Evolutionary conservation across 1,140 invertebrate species (phyloP), one percentile per base, ranked within the genome.

Genomic region (Drosophila orosa): DNA sequence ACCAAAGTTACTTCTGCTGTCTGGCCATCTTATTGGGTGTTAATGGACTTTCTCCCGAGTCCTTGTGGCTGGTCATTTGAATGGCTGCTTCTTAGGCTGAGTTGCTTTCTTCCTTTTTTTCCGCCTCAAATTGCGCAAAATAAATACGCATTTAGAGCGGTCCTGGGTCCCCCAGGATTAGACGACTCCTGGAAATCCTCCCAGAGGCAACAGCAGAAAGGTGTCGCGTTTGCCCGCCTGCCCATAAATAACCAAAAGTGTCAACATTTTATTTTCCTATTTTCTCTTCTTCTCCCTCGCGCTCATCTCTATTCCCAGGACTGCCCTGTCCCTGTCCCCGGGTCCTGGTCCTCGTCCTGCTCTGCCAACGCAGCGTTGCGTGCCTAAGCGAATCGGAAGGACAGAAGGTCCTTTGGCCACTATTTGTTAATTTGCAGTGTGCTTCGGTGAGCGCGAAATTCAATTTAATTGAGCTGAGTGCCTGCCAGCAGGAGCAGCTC

Each of bases 241-340:
- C 68, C 85, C 84, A 89, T 89, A 89, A 89, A 89, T 89, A 90
- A 89, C 84, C 84, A 73, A 89, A 89, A 89, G 84, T 89, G 84
- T 89, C 84, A 89, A 89, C 84, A 89, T 89, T 90, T 87, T 87
- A 87, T 87, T 89, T 86, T 89, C 84, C 84, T 87, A 87, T 87
- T 87, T 87, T 83, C 75, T 74, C 79, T 78, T 33, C 13, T 39
- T 24, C 17, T 27, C 13, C 29, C 27, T 8, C 7, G 8, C 9
- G 15, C 27, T 37, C 33, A 24, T 29, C 19, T 9, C 19, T 37
- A 31, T n/a, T 33, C 19, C 8, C 69, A 65, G 42, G 63, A 63
- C 29, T 50, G 45, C 24, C 19, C 24, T 27, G 8, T 45, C 45
- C 27, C 13, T 1, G 8, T 45, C 45, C 27, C 13, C 0, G 8